Percentiles rank a stretch among this genome's conserved stretches.
phyloP scores from a whole-genome alignment of 2,113 vertebrate genomes.

The human region DNA sequence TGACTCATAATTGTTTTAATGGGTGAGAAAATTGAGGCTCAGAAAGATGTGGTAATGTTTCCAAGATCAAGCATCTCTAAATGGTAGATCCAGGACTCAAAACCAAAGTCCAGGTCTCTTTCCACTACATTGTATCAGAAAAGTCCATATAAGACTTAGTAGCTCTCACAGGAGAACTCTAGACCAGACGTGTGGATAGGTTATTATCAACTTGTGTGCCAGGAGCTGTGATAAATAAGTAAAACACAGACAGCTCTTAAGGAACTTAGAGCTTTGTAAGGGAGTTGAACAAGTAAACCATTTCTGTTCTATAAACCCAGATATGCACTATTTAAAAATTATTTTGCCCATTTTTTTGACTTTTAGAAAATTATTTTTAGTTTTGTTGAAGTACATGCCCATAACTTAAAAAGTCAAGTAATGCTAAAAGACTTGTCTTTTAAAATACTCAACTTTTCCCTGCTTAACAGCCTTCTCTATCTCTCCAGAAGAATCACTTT shows the following conservation, averaged over 20 bases:
- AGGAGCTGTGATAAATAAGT: neutral
- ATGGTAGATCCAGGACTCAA: neutral
- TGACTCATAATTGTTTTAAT: neutral
- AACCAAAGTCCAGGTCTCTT: neutral
- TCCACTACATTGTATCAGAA: neutral
- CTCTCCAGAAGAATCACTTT: neutral
- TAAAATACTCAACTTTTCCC: neutral
- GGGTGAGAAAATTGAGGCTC: neutral
- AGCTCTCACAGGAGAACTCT: neutral
- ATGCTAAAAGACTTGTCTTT: neutral
- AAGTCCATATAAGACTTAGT: neutral
- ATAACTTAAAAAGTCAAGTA: conserved; percentile 21
- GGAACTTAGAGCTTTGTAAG: neutral
- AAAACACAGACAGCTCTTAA: neutral
- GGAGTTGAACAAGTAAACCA: conserved; percentile 10
- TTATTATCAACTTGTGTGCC: neutral
- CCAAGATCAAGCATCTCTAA: neutral
- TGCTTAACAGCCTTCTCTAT: neutral
- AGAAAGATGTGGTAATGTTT: neutral
- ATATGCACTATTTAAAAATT: neutral
- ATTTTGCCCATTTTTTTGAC: neutral
- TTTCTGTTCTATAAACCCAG: neutral
- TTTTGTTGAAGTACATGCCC: neutral
- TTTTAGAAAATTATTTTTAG: neutral
- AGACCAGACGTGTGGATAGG: neutral